phyloP scores from a whole-genome alignment of 2,888 invertebrate species.

The Hirtodrosophila confusa region DNA sequence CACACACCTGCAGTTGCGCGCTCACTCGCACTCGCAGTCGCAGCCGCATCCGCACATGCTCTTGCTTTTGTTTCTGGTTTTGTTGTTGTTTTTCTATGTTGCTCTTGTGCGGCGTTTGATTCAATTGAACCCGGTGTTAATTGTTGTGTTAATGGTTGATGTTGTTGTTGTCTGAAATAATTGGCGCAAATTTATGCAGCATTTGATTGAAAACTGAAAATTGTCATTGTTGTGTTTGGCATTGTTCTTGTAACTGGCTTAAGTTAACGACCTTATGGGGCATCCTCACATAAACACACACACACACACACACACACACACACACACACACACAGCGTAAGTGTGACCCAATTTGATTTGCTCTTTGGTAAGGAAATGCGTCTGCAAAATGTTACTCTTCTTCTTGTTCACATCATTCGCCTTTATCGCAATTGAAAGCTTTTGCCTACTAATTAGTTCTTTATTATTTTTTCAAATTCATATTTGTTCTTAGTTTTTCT shows the following conservation, averaged over 20 bases:
- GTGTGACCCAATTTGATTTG: conserved; percentile 41
- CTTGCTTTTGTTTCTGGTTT: conserved; percentile 1
- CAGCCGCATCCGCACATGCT: neutral
- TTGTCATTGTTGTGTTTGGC: conserved; percentile 10
- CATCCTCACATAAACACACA: conserved; percentile 34
- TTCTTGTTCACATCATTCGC: conserved; percentile 1
- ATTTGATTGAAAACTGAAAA: conserved; percentile 62
- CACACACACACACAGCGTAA: neutral
- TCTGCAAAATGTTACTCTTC: conserved; percentile 8
- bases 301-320: neutral
- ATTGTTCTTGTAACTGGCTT: conserved; percentile 11
- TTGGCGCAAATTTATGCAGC: conserved; percentile 56
- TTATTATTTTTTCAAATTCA: neutral
- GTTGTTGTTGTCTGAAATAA: conserved; percentile 43
- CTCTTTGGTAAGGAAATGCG: conserved; percentile 19
- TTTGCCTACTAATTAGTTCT: conserved; percentile 11
- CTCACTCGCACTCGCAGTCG: conserved; percentile 11
- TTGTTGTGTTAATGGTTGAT: conserved; percentile 55
- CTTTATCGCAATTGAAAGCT: conserved; percentile 18
- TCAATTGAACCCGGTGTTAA: conserved; percentile 73
- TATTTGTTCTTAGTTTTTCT: conserved; percentile 1
- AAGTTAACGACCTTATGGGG: conserved; percentile 36
- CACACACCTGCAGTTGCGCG: conserved; percentile 43
- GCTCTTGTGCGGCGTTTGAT: conserved; percentile 37
- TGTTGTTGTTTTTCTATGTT: neutral